Evolutionary conservation across 2,797 vertebrate genomes (phyloP).

Genomic region (Gadopsis bispinosus): DNA sequence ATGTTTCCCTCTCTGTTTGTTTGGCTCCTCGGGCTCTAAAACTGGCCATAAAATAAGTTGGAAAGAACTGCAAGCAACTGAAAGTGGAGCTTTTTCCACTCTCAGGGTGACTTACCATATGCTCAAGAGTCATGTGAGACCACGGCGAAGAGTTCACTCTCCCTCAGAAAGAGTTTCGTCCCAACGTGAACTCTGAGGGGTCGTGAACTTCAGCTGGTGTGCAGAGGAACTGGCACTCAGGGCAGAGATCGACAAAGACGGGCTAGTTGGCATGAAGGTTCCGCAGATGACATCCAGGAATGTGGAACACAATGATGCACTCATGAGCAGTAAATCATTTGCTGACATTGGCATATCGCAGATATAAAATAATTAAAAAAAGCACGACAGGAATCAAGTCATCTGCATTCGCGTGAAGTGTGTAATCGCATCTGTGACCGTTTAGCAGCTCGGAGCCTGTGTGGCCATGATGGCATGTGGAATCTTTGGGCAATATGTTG

Average conservation of each 20-base stretch:
- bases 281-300: conserved; percentile 78
- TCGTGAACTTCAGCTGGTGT: conserved; percentile 64
- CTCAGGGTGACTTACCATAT: conserved; percentile 77
- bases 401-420: conserved; percentile 62
- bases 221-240: conserved; percentile 63
- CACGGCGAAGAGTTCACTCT: conserved; percentile 53
- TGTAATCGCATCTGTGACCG: conserved; percentile 77
- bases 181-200: conserved; percentile 75
- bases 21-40: conserved; percentile 67
- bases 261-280: conserved; percentile 69
- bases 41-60: conserved; percentile 79
- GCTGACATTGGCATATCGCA: conserved; percentile 69
- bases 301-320: conserved; percentile 71
- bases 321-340: conserved; percentile 64
- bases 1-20: conserved; percentile 72
- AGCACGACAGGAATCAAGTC: conserved; percentile 73
- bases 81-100: conserved; percentile 79
- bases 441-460: conserved; percentile 74
- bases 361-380: conserved; percentile 35
- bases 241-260: conserved; percentile 32
- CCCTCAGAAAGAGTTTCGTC: conserved; percentile 63
- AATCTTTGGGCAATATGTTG: conserved; percentile 80
- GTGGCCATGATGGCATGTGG: conserved; percentile 81
- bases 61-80: conserved; percentile 71
- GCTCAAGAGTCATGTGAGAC: conserved; percentile 76